Evolutionary conservation across 2,888 invertebrate species (phyloP).

Genomic region (Dysmachus trigonus): DNA sequence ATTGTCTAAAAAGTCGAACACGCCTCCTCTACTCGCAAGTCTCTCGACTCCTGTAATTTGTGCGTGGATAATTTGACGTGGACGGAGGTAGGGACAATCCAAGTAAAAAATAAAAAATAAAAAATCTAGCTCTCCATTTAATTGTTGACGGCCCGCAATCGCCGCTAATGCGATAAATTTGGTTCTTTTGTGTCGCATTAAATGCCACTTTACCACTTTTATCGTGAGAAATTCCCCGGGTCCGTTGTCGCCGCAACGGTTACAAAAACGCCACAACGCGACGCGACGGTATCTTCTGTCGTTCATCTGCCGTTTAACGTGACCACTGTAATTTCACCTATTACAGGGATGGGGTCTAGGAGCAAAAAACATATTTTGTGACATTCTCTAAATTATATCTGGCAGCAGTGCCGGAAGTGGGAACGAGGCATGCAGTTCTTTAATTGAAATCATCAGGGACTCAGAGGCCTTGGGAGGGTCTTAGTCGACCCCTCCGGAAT

Average conservation of each 20-base stretch:
- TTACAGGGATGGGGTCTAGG: neutral
- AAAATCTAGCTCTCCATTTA: neutral
- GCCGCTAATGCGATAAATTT: conserved; percentile 17
- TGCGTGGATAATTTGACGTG: neutral
- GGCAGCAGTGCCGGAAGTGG: conserved; percentile 3
- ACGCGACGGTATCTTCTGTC: neutral
- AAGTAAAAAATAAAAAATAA: neutral
- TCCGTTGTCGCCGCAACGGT: neutral
- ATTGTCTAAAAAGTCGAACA: neutral
- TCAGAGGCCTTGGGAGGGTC: neutral
- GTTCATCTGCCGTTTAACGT: conserved; percentile 17
- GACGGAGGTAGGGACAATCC: neutral
- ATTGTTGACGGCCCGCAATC: neutral
- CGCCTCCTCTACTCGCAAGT: neutral
- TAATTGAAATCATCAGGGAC: conserved; percentile 3
- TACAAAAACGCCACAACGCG: neutral
- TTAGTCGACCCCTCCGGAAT: neutral
- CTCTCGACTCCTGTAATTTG: neutral
- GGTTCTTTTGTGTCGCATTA: conserved; percentile 23
- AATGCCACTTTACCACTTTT: conserved; percentile 9
- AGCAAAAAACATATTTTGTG: conserved; percentile 13
- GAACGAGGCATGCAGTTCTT: conserved; percentile 16
- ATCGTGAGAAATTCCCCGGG: conserved; percentile 12
- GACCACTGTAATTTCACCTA: conserved; percentile 32
- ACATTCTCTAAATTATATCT: conserved; percentile 27